Conservation (phyloP, 2,113 vertebrate species). For the Oxygymnocypris stewartii region DNA sequence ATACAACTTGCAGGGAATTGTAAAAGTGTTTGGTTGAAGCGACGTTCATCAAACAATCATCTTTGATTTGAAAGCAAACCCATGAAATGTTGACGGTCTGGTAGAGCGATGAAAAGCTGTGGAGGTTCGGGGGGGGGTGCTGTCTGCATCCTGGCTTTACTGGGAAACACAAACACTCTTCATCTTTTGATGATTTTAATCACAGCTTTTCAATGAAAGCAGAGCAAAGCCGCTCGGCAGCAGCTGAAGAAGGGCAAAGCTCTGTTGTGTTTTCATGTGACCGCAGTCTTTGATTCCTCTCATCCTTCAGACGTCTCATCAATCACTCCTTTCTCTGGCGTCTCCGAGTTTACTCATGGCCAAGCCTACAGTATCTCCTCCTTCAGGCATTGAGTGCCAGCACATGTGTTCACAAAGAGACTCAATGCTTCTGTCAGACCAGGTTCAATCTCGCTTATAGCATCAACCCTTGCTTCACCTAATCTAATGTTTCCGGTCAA, state of each 20-base stretch:
- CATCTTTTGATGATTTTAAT: constrained; percentile 80
- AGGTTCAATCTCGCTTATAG: not conserved
- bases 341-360: not conserved
- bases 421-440: not conserved
- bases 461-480: not conserved
- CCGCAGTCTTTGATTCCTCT: constrained; percentile 19
- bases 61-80: not conserved
- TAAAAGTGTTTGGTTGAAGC: not conserved
- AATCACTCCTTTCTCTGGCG: not conserved
- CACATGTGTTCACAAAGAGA: not conserved
- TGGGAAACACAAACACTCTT: constrained; percentile 58
- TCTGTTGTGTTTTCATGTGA: constrained; percentile 7
- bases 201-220: constrained; percentile 69
- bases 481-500: not conserved
- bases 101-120: not conserved
- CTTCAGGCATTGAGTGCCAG: not conserved
- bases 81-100: not conserved
- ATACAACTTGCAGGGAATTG: too few species aligned
- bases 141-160: constrained; percentile 36
- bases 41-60: not conserved
- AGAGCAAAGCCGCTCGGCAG: constrained; percentile 72
- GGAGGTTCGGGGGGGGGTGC: constrained; percentile 26
- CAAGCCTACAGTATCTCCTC: not conserved
- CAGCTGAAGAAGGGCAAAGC: not conserved
- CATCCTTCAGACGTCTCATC: constrained; percentile 2